Conservation (phyloP, 2,797 vertebrate genomes). For the Chaunax sp. region DNA sequence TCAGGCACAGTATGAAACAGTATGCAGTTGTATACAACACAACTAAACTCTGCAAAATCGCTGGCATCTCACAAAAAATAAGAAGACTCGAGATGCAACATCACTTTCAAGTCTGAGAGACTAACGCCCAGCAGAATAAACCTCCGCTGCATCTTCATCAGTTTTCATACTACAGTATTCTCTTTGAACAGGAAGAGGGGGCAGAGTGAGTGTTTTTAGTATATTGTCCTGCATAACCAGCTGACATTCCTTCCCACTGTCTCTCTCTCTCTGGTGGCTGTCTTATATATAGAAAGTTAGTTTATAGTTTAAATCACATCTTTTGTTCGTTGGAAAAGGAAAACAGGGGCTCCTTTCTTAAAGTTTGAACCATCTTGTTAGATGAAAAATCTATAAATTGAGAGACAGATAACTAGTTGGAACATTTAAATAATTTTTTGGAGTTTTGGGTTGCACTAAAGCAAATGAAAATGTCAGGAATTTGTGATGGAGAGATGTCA, state of each 20-base stretch:
- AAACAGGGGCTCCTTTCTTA: neutral
- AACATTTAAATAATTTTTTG: neutral
- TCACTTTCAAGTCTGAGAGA: slow-evolving; percentile 53
- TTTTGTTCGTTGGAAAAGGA: neutral
- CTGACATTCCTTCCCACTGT: slow-evolving; percentile 52
- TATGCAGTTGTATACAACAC: neutral
- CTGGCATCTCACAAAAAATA: slow-evolving; percentile 46
- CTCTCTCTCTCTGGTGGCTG: slow-evolving; percentile 25
- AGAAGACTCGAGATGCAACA: slow-evolving; percentile 24
- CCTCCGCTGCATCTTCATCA: slow-evolving; percentile 55
- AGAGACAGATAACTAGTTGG: neutral
- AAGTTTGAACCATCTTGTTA: neutral
- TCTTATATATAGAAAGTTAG: neutral
- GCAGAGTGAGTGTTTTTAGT: slow-evolving; percentile 39
- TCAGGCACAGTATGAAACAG: neutral
- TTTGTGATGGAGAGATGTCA: neutral
- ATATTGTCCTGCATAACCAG: slow-evolving; percentile 68
- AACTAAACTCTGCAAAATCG: slow-evolving; percentile 11
- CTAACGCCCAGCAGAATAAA: slow-evolving; percentile 60
- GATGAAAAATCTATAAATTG: neutral
- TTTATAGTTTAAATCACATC: neutral
- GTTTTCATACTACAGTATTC: slow-evolving; percentile 81
- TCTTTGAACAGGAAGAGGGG: slow-evolving; percentile 71
- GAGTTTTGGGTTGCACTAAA: too few relatives aligned
- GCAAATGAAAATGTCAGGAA: neutral